Evolutionary conservation across 2,797 vertebrate species (phyloP), one percentile per base, ranked within the genome.

Genomic region (Eptatretus atami): DNA sequence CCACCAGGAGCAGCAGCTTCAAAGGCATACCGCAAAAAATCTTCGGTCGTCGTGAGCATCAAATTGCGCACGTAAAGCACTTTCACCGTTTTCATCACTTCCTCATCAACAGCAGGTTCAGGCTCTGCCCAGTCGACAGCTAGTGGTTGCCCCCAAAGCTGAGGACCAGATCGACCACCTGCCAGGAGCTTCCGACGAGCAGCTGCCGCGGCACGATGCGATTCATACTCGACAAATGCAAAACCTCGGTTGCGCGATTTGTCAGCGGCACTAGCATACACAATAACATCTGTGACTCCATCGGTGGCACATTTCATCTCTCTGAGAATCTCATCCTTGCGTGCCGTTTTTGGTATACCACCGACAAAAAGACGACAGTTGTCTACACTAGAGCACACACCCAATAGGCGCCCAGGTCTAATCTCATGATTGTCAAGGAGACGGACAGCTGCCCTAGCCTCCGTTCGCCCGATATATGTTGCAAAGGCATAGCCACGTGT

Each of bases 401-500:
- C 87, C 57, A 96, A 82, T 70, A 79, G 83, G 69, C 83, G 87
- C 53, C 86, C 82, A 2, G 80, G 81, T 2, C 82, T 79, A 70
- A 96, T 80, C 72, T 92, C 84, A 1, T 75, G 77, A 77, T 87
- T 86, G 73, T 96, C 81, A 66, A 95, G 73, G 69, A 79, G 78
- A 70, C 77, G 78, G 70, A 96, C 88, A 67, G 90, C 83, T 63
- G 75, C 73, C 64, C 82, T 83, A 2, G 86, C 83, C 15, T 78
- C 79, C 65, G 87, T 84, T 76, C 80, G 84, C 66, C 73, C 75
- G 67, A 82, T 83, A 68, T 84, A 96, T 84, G 82, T 95, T 66
- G 92, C 81, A 69, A 96, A 95, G 67, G 86, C 88, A 65, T 92
- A 96, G 71, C 90, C 88, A n/a, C 90, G 76, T 75, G 95, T 96